These are phyloP conservation scores for human (Homo sapiens) DNA, from an alignment of 2,113 vertebrate genomes.

Conservation along the genomic window DNA sequence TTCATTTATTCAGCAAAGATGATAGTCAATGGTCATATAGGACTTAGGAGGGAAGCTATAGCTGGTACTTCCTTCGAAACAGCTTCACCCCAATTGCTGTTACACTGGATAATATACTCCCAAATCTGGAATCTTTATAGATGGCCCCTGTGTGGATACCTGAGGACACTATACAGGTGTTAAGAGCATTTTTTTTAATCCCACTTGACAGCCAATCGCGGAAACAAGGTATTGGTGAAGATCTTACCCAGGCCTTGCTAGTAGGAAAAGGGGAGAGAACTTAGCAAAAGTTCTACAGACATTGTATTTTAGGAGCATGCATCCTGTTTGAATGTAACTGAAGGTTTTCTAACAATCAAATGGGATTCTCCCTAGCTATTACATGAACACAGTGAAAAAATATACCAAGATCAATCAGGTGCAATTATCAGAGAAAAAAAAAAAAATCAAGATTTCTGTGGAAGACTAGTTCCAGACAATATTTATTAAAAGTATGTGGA, in stretches of 20 bases:
- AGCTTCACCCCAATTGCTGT: neutral
- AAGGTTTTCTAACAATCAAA: neutral
- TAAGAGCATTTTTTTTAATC: neutral
- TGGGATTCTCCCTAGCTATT: neutral
- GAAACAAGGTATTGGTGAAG: neutral
- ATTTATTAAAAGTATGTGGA: neutral
- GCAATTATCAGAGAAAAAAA: neutral
- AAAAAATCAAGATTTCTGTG: conserved; percentile 5
- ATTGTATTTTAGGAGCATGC: neutral
- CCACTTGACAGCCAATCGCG: neutral
- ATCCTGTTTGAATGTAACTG: neutral
- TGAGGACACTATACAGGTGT: neutral
- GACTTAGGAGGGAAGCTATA: neutral
- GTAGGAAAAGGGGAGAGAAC: neutral
- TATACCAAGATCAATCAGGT: neutral
- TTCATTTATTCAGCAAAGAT: conserved; percentile 17
- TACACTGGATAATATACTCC: neutral
- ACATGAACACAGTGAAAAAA: neutral
- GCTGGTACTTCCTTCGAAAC: neutral
- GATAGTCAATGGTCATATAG: neutral
- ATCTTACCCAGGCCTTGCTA: neutral
- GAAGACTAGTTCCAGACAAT: neutral
- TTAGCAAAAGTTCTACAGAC: neutral
- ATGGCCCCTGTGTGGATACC: neutral
- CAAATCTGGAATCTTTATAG: neutral